phyloP scores from a whole-genome alignment of 2,888 invertebrate species.

The Ectropis crepuscularia region DNA sequence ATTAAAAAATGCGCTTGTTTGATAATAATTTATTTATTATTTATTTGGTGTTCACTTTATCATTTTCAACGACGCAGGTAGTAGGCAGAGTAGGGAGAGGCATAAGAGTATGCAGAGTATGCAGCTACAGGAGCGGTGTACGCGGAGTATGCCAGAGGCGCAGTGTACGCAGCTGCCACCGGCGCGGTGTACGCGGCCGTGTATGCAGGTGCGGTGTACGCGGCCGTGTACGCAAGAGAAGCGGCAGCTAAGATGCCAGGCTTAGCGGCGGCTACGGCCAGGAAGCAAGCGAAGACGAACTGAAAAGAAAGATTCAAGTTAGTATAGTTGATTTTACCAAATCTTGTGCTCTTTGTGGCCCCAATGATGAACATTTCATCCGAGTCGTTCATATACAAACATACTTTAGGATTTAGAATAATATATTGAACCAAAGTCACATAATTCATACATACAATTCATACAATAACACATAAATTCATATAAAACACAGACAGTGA shows the following conservation, averaged over 20 bases:
- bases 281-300: slow-evolving; percentile 74
- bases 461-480: too few relatives aligned
- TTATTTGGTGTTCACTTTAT: slow-evolving; percentile 10
- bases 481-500: too few relatives aligned
- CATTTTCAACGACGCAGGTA: slow-evolving; percentile 48
- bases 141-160: slow-evolving; percentile 61
- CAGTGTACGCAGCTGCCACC: slow-evolving; percentile 56
- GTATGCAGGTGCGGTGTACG: slow-evolving; percentile 35
- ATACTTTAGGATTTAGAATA: too few relatives aligned
- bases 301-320: slow-evolving; percentile 51
- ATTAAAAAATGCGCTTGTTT: too few relatives aligned
- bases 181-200: slow-evolving; percentile 66
- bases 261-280: slow-evolving; percentile 77
- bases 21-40: too few relatives aligned
- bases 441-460: too few relatives aligned
- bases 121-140: slow-evolving; percentile 50
- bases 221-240: slow-evolving; percentile 31
- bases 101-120: slow-evolving; percentile 62
- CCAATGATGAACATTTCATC: too few relatives aligned
- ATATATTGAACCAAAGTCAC: too few relatives aligned
- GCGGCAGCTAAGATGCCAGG: slow-evolving; percentile 63
- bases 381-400: too few relatives aligned
- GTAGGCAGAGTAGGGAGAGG: slow-evolving; percentile 60
- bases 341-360: too few relatives aligned
- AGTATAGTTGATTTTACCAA: too few relatives aligned